Percentiles rank a stretch among this genome's conserved stretches.
These are phyloP conservation scores for Paramormyrops kingsleyae DNA, from an alignment of 2,113 vertebrate species.

Conservation along the genomic window DNA sequence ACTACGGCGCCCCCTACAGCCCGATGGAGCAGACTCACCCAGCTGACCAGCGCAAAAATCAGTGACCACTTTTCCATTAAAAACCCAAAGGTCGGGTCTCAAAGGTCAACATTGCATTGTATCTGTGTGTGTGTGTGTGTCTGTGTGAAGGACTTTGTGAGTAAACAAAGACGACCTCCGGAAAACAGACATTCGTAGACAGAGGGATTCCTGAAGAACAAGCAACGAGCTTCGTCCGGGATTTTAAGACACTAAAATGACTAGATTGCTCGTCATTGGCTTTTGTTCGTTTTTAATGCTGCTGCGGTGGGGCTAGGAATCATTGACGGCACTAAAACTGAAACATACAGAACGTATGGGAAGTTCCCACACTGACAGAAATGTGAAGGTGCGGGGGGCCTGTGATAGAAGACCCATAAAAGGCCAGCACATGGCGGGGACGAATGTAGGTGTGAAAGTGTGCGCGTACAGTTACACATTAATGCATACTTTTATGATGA, in stretches of 20 bases:
- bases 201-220: neutral
- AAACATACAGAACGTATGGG: neutral
- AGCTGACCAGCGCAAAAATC: neutral
- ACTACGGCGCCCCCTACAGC: neutral
- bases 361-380: neutral
- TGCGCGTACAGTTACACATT: neutral
- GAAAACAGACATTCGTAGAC: neutral
- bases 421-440: neutral
- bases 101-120: neutral
- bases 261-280: neutral
- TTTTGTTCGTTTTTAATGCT: neutral
- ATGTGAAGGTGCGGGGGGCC: neutral
- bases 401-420: neutral
- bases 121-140: neutral
- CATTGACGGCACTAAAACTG: neutral
- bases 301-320: neutral
- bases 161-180: neutral
- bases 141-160: neutral
- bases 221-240: neutral
- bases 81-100: neutral
- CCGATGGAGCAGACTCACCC: neutral
- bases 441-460: neutral
- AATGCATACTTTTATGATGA: neutral
- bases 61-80: neutral
- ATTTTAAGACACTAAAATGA: neutral